Base-by-base conservation (phyloP, 1,140 invertebrate species). In the Melitaea cinxia region DNA sequence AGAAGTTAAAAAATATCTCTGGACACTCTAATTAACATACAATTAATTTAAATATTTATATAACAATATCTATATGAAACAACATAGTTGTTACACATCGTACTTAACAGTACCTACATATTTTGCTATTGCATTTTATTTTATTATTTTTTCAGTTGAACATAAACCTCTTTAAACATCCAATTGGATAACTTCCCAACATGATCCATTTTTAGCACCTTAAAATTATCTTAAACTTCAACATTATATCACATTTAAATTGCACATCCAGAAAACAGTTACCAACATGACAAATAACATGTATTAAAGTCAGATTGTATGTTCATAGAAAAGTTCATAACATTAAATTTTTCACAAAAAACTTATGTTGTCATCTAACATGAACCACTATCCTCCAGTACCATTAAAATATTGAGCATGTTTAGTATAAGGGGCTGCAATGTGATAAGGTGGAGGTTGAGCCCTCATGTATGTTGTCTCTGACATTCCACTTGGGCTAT, bases 381-480 rank as follows among this genome's bases (percentile, higher is more conserved):
- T 49, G 56, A 61, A 75, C 49, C 73, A 83, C 80, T 91, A 91
- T 85, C 87, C 86, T 55, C 87, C 87, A 39, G 87, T 85, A 33
- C 87, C 87, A 78, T 92, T 91, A 66, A 92, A 92, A 77, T 90
- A 92, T 67, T 92, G 91, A 72, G 91, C 91, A 80, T 92, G 91
- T 79, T 92, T 92, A 21, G 91, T 91, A 65, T 88, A 92, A n/a
- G 91, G 88, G 30, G 91, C 91, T 26, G 90, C 91, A 80, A 92
- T 91, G 39, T 92, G 91, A 65, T 92, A 92, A 23, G 91, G 91
- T 9, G 91, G 91, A 50, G 91, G 91, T 59, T 91, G 83, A 12
- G 79, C 82, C 60, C 85, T 72, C 30, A 78, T 74, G 52, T 89
- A 89, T 6, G 82, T 65, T 54, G 75, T 68, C 50, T 89, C 88